A percentile compares a stretch with the other conserved stretches of the same genome.
Conservation (phyloP, 2,888 invertebrate species). For the Meliscaeva auricollis region DNA sequence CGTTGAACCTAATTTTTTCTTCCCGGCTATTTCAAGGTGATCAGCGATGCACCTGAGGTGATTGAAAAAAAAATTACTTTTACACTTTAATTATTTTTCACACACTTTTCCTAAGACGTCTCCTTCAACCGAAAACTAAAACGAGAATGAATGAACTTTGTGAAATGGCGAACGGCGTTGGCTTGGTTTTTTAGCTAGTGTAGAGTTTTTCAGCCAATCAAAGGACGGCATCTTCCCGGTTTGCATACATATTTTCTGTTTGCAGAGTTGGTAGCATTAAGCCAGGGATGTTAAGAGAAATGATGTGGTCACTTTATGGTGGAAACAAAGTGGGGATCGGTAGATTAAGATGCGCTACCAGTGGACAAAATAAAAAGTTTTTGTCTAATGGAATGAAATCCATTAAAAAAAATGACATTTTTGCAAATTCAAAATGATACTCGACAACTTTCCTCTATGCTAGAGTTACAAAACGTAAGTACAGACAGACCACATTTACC, state of each 20-base stretch:
- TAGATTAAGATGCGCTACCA: no score
- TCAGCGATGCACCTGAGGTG: conserved; percentile 66
- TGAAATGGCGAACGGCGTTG: conserved; percentile 60
- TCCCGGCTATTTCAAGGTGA: conserved; percentile 65
- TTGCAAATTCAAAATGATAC: no score
- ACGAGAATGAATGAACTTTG: conserved; percentile 51
- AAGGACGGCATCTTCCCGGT: conserved; percentile 59
- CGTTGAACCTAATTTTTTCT: conserved; percentile 65
- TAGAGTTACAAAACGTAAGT: no score
- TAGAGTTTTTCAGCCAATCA: conserved; percentile 61
- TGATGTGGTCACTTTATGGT: neutral
- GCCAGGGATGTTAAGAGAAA: neutral
- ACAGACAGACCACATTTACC: no score
- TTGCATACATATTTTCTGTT: conserved; percentile 32
- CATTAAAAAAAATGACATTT: no score
- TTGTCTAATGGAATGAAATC: no score
- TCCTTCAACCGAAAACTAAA: conserved; percentile 48
- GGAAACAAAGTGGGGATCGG: neutral
- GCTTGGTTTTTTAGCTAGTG: conserved; percentile 51
- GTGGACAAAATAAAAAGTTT: no score
- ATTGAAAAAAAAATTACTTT: conserved; percentile 45
- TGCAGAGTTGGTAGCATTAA: conserved; percentile 32
- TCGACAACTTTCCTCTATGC: no score
- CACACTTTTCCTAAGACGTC: conserved; percentile 50
- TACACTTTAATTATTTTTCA: conserved; percentile 37